Conservation (phyloP, 2,888 invertebrate genomes). For the Leuctra nigra region DNA sequence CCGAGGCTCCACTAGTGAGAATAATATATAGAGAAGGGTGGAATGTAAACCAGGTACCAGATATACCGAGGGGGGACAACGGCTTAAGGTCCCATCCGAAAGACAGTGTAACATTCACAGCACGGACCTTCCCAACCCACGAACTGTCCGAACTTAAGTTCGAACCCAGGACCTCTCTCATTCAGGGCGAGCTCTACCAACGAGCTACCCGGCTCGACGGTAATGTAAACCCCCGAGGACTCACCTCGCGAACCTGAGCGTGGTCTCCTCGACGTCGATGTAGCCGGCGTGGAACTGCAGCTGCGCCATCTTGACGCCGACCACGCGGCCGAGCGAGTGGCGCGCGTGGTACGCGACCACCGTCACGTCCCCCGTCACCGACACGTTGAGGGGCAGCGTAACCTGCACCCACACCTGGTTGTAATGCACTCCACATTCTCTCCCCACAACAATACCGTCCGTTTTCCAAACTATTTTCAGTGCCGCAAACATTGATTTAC, state of each 20-base stretch:
- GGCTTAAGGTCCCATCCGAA: too few relatives aligned
- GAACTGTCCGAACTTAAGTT: not conserved
- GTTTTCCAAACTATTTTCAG: too few relatives aligned
- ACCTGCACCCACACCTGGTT: slow-evolving; percentile 21
- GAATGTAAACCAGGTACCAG: too few relatives aligned
- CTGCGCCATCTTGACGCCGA: slow-evolving; percentile 79
- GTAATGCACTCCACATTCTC: too few relatives aligned
- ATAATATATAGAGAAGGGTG: too few relatives aligned
- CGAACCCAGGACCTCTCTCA: not conserved
- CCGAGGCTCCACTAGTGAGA: too few relatives aligned
- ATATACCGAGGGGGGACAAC: too few relatives aligned
- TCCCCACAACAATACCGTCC: too few relatives aligned
- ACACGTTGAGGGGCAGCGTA: slow-evolving; percentile 62
- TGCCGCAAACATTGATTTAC: too few relatives aligned
- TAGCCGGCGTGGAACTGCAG: slow-evolving; percentile 88
- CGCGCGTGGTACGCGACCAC: slow-evolving; percentile 78
- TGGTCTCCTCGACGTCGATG: slow-evolving; percentile 64
- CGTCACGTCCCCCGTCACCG: slow-evolving; percentile 79
- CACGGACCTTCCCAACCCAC: too few relatives aligned
- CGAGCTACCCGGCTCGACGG: not conserved
- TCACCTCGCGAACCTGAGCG: slow-evolving; percentile 63
- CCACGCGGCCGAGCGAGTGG: slow-evolving; percentile 73
- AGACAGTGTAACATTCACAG: too few relatives aligned
- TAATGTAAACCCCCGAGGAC: too few relatives aligned
- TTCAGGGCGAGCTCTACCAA: not conserved